Percentiles rank a stretch among this genome's conserved stretches.
phyloP scores from a whole-genome alignment of 2,888 invertebrate genomes.

The Phrixothrix hirtus region DNA sequence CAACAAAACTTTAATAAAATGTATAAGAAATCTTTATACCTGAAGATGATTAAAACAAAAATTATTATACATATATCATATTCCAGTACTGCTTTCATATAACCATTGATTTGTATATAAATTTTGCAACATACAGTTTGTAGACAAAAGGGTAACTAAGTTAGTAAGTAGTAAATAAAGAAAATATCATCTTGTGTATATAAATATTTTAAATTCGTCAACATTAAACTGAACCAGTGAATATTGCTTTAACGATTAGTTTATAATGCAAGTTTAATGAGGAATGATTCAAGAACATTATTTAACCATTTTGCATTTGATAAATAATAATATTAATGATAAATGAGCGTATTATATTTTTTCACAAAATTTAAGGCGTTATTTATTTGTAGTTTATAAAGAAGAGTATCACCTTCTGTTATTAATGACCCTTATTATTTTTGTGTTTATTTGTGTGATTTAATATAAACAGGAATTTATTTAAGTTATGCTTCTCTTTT shows the following conservation, averaged over 20 bases:
- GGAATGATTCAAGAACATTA: conserved; percentile 24
- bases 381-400: conserved; percentile 23
- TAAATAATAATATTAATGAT: conserved; percentile 20
- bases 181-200: too few species aligned
- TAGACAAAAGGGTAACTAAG: too few species aligned
- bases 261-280: background rate
- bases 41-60: too few species aligned
- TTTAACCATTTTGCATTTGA: conserved; percentile 26
- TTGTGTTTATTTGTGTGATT: conserved; percentile 29
- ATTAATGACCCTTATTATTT: conserved; percentile 36
- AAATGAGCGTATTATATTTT: conserved; percentile 26
- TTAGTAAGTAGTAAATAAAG: too few species aligned
- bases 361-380: conserved; percentile 22
- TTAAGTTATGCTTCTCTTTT: conserved; percentile 14
- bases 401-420: conserved; percentile 11
- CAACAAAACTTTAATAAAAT: too few species aligned
- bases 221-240: conserved; percentile 20
- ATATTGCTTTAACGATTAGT: conserved; percentile 20
- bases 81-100: too few species aligned
- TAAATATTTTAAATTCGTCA: too few species aligned
- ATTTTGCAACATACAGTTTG: too few species aligned
- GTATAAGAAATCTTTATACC: too few species aligned
- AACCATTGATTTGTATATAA: too few species aligned
- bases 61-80: too few species aligned
- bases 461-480: conserved; percentile 25